These are phyloP conservation scores for Apteryx mantelli DNA, from an alignment of 2,113 vertebrate genomes.

Conservation along the genomic window DNA sequence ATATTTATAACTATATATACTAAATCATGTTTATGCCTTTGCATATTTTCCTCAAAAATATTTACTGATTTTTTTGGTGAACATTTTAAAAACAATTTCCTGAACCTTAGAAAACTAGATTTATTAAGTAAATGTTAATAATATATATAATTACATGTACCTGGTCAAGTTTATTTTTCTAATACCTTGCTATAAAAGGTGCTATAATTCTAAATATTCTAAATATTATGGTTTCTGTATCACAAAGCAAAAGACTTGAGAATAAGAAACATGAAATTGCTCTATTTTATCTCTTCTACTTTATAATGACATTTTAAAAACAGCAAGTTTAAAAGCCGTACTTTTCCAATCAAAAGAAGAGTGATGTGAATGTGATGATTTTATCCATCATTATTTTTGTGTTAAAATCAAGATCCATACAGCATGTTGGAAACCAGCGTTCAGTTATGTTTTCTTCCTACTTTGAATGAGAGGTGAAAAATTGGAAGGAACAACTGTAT, in stretches of 20 bases:
- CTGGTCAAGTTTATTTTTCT: conserved; percentile 5
- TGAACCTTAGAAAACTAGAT: conserved; percentile 26
- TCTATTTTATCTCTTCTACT: background rate
- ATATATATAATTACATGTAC: background rate
- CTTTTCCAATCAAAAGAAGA: background rate
- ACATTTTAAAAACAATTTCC: conserved; percentile 49
- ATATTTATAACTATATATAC: conserved; percentile 70
- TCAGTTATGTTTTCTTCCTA: background rate
- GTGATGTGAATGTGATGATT: background rate
- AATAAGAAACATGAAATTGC: background rate
- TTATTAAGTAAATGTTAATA: conserved; percentile 49
- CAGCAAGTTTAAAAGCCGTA: background rate
- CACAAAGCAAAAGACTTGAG: background rate
- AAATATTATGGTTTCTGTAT: conserved; percentile 16
- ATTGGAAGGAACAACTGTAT: background rate
- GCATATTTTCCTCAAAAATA: conserved; percentile 40
- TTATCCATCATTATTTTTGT: background rate
- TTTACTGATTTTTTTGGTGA: conserved; percentile 42
- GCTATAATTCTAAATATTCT: background rate
- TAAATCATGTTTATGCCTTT: conserved; percentile 56
- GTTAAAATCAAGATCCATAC: background rate
- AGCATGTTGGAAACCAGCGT: background rate
- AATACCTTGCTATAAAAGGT: conserved; percentile 7
- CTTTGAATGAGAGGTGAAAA: background rate
- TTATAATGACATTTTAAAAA: background rate